phyloP scores from a whole-genome alignment of 2,113 vertebrate species.

The Menura novaehollandiae region DNA sequence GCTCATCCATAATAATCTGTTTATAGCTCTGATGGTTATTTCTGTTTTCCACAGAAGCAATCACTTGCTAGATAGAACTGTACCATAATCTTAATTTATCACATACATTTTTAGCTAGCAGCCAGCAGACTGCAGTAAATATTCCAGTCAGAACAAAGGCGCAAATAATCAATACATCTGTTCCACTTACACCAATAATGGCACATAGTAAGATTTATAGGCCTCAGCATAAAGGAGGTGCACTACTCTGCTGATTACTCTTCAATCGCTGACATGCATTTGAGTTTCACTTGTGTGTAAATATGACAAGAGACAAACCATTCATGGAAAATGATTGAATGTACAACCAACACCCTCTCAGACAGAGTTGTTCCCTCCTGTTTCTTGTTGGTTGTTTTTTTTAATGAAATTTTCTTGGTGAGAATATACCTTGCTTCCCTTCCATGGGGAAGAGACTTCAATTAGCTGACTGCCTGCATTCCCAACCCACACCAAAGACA shows the following conservation, averaged over 20 bases:
- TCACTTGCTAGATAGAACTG: background rate
- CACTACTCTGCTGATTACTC: slow-evolving; percentile 39
- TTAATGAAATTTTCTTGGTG: background rate
- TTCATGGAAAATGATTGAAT: background rate
- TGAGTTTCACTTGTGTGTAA: background rate
- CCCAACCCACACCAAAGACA: background rate
- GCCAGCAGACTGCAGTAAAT: background rate
- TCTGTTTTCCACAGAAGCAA: slow-evolving; percentile 46
- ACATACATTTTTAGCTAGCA: background rate
- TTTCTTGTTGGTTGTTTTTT: background rate
- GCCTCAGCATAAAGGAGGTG: background rate
- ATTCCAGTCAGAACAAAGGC: slow-evolving; percentile 9
- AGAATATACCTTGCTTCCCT: background rate
- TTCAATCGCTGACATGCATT: slow-evolving; percentile 6
- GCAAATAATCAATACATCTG: slow-evolving; percentile 55
- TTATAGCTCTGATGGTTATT: slow-evolving; percentile 38
- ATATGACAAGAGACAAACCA: slow-evolving; percentile 21
- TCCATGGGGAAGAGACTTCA: background rate
- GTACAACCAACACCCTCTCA: background rate
- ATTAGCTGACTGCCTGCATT: background rate
- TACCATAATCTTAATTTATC: background rate
- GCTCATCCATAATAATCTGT: slow-evolving; percentile 17
- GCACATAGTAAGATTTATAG: slow-evolving; percentile 44
- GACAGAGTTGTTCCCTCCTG: background rate
- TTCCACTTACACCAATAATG: slow-evolving; percentile 27